Evolutionary conservation across 2,113 vertebrate genomes (phyloP), one percentile per base, ranked within the genome.

Genomic region (Poecile atricapillus): DNA sequence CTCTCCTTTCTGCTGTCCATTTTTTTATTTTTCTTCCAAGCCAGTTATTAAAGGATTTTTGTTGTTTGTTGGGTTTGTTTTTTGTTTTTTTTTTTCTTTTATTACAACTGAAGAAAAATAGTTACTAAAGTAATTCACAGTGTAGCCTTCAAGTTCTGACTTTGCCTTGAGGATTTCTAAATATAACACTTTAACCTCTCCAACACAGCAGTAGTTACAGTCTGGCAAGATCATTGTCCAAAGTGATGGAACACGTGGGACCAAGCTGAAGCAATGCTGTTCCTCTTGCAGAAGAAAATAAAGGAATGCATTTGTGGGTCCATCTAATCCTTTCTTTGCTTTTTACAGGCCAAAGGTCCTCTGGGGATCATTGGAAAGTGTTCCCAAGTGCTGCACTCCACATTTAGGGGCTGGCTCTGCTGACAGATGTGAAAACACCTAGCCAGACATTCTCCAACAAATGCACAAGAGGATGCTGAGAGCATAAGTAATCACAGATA

Each of bases 201-300:
- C 78, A 92, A 91, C 69, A 53, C 90, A 94, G 94, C 90, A 93
- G 77, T 76, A 87, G 75, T 89, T 79, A 89, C 58, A 83, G 53
- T 93, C 93, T 94, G 94, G 94, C 89, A 97, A 97, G 64, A 90
- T 97, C 95, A 83, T 96, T 94, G 89, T 90, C 79, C 83, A 69
- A 59, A 96, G 76, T 87, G 81, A 94, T 96, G 83, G 68, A 81
- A 71, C 93, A 70, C 19, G 20, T 69, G 95, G 93, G 94, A 95
- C 43, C 55, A 71, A 58, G 78, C 55, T 95, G 55, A 73, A 95
- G 21, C 62, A 89, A 76, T 4, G 10, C 33, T 75, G 47, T 78
- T 83, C 59, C 69, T 94, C 76, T 79, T 71, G 91, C 69, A 94
- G 92, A 96, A 73, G 87, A 97, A 97, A 97, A 97, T 35, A 70